Evolutionary conservation across 2,113 vertebrate genomes (phyloP).

Genomic region (Pelusios castaneus): DNA sequence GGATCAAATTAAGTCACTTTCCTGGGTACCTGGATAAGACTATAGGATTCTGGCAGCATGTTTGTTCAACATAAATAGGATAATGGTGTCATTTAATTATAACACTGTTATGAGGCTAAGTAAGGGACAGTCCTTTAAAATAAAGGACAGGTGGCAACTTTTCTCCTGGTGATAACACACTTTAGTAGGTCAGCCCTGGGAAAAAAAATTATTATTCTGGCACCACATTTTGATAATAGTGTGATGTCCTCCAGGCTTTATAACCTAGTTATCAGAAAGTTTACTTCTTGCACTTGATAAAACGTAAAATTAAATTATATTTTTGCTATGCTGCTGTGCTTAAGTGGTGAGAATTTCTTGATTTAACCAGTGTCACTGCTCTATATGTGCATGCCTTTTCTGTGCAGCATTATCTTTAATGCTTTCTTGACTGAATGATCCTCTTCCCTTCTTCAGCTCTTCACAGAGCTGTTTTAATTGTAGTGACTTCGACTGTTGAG

Average conservation of each 20-base stretch:
- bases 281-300: conserved; percentile 14
- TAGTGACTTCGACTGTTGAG: conserved; percentile 6
- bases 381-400: not conserved
- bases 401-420: not conserved
- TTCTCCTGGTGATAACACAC: conserved; percentile 53
- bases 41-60: conserved; percentile 43
- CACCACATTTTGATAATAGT: conserved; percentile 5
- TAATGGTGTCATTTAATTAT: conserved; percentile 45
- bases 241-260: conserved; percentile 32
- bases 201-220: conserved; percentile 49
- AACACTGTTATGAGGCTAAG: conserved; percentile 23
- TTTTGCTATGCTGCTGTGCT: conserved; percentile 11
- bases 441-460: conserved; percentile 22
- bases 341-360: accelerated
- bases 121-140: conserved; percentile 51
- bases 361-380: not conserved
- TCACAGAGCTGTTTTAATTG: not conserved
- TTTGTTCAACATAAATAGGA: conserved; percentile 36
- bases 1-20: conserved; percentile 55
- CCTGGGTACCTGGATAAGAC: conserved; percentile 37
- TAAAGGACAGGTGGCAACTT: conserved; percentile 58
- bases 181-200: conserved; percentile 54
- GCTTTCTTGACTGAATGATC: not conserved
- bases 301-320: conserved; percentile 21
- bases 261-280: conserved; percentile 52